A percentile compares a stretch with the other conserved stretches of the same genome.
phyloP scores from a whole-genome alignment of 2,797 vertebrate species.

The Erethizon dorsatum region DNA sequence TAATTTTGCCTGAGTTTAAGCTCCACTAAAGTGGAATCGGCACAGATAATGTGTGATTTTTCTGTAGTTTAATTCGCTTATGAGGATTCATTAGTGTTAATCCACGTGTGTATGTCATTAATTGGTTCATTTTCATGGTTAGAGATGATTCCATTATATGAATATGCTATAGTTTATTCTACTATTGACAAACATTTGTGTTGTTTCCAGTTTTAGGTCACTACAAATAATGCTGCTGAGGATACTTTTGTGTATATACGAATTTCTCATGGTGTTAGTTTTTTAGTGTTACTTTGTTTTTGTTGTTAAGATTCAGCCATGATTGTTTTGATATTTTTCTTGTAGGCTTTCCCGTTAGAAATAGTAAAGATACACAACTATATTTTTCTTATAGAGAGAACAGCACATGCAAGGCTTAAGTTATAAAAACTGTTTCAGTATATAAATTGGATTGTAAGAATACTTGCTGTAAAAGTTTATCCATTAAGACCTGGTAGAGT shows the following conservation, averaged over 20 bases:
- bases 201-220: neutral
- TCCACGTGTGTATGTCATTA: neutral
- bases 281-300: neutral
- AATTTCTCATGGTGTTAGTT: neutral
- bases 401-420: neutral
- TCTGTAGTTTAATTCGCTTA: neutral
- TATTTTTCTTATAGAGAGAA: neutral
- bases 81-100: neutral
- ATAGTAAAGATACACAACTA: neutral
- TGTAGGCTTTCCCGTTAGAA: neutral
- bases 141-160: neutral
- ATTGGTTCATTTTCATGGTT: neutral
- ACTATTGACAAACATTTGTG: neutral
- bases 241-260: neutral
- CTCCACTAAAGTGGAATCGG: neutral
- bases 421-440: conserved; percentile 50
- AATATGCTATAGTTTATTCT: neutral
- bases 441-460: neutral
- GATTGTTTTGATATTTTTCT: neutral
- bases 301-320: neutral
- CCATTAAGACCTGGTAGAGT: neutral
- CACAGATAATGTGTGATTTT: neutral
- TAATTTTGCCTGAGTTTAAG: neutral
- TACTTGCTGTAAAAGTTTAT: neutral
- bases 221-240: neutral